A percentile compares a stretch with the other conserved stretches of the same genome.
Conservation (phyloP, 2,113 vertebrate species). For the Coreoperca whiteheadi region DNA sequence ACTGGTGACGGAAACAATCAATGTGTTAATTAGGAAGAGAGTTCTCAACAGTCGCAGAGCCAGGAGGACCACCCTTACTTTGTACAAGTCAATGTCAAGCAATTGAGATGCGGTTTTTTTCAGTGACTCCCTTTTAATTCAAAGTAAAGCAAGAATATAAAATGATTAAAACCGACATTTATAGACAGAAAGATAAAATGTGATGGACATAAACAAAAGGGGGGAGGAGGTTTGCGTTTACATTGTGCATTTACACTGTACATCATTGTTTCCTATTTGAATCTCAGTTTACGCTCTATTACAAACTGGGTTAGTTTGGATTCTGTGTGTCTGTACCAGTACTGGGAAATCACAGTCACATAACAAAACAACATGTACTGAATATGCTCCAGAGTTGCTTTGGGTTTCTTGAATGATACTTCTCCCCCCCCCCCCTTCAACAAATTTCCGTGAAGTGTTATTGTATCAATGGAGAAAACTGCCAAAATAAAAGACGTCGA, state of each 20-base stretch:
- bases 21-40: neutral
- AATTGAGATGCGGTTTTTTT: neutral
- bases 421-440: neutral
- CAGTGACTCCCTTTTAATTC: slow-evolving; percentile 70
- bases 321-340: slow-evolving; percentile 41
- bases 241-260: slow-evolving; percentile 65
- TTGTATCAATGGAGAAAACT: neutral
- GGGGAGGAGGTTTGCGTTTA: slow-evolving; percentile 50
- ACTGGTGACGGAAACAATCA: neutral
- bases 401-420: neutral
- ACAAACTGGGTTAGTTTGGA: slow-evolving; percentile 35
- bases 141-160: slow-evolving; percentile 69
- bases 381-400: neutral
- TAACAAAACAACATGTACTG: neutral
- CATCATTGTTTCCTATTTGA: slow-evolving; percentile 12
- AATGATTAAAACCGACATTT: slow-evolving; percentile 60
- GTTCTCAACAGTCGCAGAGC: neutral
- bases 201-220: slow-evolving; percentile 37
- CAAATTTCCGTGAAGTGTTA: neutral
- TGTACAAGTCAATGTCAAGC: neutral
- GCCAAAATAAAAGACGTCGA: neutral
- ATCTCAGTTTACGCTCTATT: slow-evolving; percentile 19
- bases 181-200: slow-evolving; percentile 49
- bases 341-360: slow-evolving; percentile 20
- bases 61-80: neutral